These are phyloP conservation scores for Pomacea maculata DNA, from an alignment of 1,140 invertebrate genomes.

Conservation along the genomic window DNA sequence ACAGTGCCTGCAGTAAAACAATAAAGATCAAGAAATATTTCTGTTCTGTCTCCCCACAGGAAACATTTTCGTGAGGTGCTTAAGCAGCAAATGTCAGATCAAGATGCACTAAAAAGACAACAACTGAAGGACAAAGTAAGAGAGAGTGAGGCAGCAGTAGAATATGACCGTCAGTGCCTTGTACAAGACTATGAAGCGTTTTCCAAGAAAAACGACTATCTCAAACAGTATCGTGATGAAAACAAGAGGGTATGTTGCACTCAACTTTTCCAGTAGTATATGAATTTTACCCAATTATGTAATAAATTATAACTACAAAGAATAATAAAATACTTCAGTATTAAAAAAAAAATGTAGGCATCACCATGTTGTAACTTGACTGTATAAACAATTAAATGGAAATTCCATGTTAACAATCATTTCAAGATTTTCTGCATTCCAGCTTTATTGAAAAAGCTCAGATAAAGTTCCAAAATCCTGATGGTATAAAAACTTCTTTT, in stretches of 20 bases:
- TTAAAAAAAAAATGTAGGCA: no score
- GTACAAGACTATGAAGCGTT: conserved; percentile 48
- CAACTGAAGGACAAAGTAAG: conserved; percentile 43
- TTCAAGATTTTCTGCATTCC: no score
- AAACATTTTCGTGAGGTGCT: conserved; percentile 57
- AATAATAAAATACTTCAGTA: no score
- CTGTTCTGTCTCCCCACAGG: conserved; percentile 34
- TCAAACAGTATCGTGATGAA: conserved; percentile 57
- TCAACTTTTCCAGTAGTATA: not conserved
- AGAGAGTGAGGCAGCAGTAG: conserved; percentile 53
- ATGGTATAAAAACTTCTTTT: no score
- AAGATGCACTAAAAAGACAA: conserved; percentile 33
- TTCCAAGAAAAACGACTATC: conserved; percentile 49
- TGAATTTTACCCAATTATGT: not conserved
- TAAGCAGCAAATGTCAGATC: conserved; percentile 62
- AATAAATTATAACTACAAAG: no score
- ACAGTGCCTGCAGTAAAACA: not conserved
- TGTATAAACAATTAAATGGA: no score
- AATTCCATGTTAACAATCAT: no score
- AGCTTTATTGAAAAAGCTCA: no score
- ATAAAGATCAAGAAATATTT: not conserved
- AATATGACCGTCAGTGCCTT: conserved; percentile 49
- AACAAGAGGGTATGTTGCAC: conserved; percentile 53
- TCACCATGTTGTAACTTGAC: no score
- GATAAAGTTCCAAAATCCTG: no score